Base-by-base conservation (phyloP, 1,140 invertebrate species). In the Idris sp. region DNA sequence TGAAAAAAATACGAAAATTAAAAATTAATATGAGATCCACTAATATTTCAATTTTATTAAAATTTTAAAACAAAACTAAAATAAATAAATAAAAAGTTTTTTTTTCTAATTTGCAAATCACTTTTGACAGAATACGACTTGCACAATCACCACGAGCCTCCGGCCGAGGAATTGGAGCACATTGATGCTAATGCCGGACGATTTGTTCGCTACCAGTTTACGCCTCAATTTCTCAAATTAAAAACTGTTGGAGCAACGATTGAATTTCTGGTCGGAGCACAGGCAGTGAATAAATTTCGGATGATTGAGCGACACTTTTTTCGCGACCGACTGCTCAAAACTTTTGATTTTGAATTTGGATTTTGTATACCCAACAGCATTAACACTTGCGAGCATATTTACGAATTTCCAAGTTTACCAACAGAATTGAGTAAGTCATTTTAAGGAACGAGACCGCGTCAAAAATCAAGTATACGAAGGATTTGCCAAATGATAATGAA, bases 311-410 rank as follows among this genome's bases (percentile, higher is more conserved):
- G 96, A 18, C 97, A 99, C 85, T 99, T 96, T 88, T 99, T 99
- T 86, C 90, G 95, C 38, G 96, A 99, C 79, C 93, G 92, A 56
- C 86, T 98, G 35, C 89, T 99, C 7, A 99, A 99, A 88, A 98
- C 95, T n/a, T 99, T 99, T 89, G 98, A 99, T 85, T 99, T 99
- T 91, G 96, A 99, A 85, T 99, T 99, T 91, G 97, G 97, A 35
- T 99, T 98, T 87, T 99, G 97, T 82, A 99, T 99, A 88, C 98
- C 98, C 18, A 96, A 97, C 84, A 98, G 96, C 68, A 93, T 93
- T 80, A 99, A 99, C 84, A 98, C 97, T 3, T 98, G 97, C 85
- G 98, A 99, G 89, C 98, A 99, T 87, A 99, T 99, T 87, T 99
- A 99, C 87, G 96, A 99, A 87, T 99, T 99, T 90, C 98, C 98